Evolutionary conservation across 37 sponge, comb jelly and placozoan species (phyloP), one percentile per base, ranked within the genome.

Genomic region (Lycopodina hypogea): DNA sequence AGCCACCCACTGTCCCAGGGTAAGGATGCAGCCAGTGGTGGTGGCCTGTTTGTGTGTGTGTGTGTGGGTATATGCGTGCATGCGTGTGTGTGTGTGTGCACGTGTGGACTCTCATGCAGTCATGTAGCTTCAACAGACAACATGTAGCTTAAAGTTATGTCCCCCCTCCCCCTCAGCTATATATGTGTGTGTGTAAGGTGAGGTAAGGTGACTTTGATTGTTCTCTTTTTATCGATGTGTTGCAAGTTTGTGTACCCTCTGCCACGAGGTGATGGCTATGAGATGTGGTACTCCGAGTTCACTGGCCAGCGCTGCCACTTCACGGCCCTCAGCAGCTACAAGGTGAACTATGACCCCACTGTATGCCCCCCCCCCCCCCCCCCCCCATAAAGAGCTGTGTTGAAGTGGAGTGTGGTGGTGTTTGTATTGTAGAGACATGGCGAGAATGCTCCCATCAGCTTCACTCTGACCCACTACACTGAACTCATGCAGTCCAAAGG

Each of bases 201-300:
- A n/a, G n/a, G n/a, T n/a, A n/a, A n/a, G n/a, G n/a, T n/a, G n/a
- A n/a, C 35, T 51, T 48, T 33, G 17, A 58, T 58, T 8, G 2
- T 24, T 24, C 18, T 26, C 26, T 24, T 4, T 14, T 18, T 58
- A 14, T 58, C 14, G 26, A 19, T 58, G 26, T 24, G 11, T 52
- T 74, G n/a, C 15, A 37, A 90, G 88, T 91, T 91, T 83, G 77
- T 91, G 17, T 87, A 82, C 37, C 88, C 92, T 1, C 71, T 91
- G 3, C 89, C 92, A 48, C 79, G 85, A 24, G 80, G 78, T 37
- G 89, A 79, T 18, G 92, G 92, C 35, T 87, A 87, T 64, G 92
- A 91, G 72, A 76, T 87, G 37, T 78, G 87, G 19, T 87, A 67
- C 34, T 42, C 84, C 1, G 84, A 91, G 69, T 91, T 87, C 60